Base-by-base conservation (phyloP, 2,888 invertebrate species). In the Spialia ferax region DNA sequence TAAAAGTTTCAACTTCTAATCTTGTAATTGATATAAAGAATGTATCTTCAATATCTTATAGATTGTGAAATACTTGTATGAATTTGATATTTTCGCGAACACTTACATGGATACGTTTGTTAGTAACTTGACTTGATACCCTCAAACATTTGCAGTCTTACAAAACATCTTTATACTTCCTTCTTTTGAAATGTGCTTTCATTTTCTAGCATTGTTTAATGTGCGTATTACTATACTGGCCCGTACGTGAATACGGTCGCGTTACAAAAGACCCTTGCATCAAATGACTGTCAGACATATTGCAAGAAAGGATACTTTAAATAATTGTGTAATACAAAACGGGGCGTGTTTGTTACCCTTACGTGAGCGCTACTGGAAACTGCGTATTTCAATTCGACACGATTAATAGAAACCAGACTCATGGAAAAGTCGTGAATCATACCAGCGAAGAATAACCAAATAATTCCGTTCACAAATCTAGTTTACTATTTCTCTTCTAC, bases 181-280 rank as follows among this genome's bases (percentile, higher is more conserved):
- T 15, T 42, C 15, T 42, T 42, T 42, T 42, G 42, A 42, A 42
- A 42, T 42, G 18, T 42, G 3, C 6, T 42, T 42, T 18, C 1
- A 45, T 45, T 45, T 18, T 45, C 45, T 45, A 45, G 13, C 35
- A 45, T 8, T 6, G 42, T 15, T 45, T 45, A 23, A 62, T 38
- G 35, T 35, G 10, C 38, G 23, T 52, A 22, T 42, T 69, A 71
- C 56, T 45, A 70, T 69, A 71, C 56, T 45, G 69, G n/a, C 11
- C 23, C 15, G 38, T 23, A 54, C 52, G 52, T 62, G 73, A 80
- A 76, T 71, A 73, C 79, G 78, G 79, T 72, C 78, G 74, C 69
- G 74, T 79, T 73, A 71, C 73, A 73, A 74, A 75, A 77, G 70
- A 71, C 69, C 70, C 70, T 68, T 66, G 66, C 52, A 66, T 67